Percentiles rank a stretch among this genome's conserved stretches.
Evolutionary conservation across 2,888 invertebrate species (phyloP).

Genomic region (Amphiduros pacificus): DNA sequence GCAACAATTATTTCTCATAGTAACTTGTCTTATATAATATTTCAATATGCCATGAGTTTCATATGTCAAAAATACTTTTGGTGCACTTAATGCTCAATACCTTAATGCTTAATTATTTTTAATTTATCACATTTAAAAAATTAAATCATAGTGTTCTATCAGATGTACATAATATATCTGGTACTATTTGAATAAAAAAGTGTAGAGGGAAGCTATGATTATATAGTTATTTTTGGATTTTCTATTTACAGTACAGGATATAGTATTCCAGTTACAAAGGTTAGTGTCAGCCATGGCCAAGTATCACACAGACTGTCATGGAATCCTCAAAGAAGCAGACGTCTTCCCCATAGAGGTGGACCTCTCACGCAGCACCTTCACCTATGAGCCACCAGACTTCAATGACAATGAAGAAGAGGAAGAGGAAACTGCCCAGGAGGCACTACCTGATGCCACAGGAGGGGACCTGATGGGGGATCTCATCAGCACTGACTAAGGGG

Average conservation of each 20-base stretch:
- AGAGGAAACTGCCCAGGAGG: slow-evolving; percentile 7
- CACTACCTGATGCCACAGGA: not conserved
- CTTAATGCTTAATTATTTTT: not conserved
- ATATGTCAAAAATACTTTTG: no score
- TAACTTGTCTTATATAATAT: no score
- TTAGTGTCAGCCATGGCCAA: slow-evolving; percentile 83
- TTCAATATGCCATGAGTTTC: no score
- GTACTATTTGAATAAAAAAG: no score
- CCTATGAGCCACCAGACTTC: slow-evolving; percentile 64
- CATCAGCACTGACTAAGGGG: slow-evolving; percentile 19
- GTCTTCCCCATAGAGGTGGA: slow-evolving; percentile 97
- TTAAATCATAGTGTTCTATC: no score
- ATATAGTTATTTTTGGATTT: no score
- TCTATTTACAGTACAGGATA: slow-evolving; percentile 74
- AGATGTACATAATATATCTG: no score
- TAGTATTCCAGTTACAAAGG: slow-evolving; percentile 74
- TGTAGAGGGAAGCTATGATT: no score
- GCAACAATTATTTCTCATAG: no score
- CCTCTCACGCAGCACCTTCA: slow-evolving; percentile 87
- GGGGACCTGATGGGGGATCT: slow-evolving; percentile 4
- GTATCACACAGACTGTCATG: slow-evolving; percentile 75
- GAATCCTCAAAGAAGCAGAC: slow-evolving; percentile 71
- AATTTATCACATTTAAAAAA: not conserved
- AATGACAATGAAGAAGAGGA: slow-evolving; percentile 44
- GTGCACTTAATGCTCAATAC: not conserved